phyloP scores from a whole-genome alignment of 2,797 vertebrate species.

The Rhynchotus rufescens region DNA sequence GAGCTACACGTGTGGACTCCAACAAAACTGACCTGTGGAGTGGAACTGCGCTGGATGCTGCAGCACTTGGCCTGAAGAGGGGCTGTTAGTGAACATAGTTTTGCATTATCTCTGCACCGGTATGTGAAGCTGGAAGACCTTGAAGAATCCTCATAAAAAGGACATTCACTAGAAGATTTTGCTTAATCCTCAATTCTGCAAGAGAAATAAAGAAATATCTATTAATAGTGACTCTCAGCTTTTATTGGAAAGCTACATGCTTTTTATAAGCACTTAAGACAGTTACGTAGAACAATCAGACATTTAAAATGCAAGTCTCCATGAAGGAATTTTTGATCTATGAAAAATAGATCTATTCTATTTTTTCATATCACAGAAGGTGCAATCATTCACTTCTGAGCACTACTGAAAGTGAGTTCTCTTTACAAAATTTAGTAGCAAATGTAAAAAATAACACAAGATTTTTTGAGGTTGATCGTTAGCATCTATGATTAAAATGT shows the following conservation, averaged over 20 bases:
- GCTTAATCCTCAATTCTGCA: conserved; percentile 45
- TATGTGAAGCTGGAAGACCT: conserved; percentile 59
- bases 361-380: conserved; percentile 76
- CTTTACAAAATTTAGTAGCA: conserved; percentile 78
- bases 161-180: conserved; percentile 61
- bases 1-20: conserved; percentile 25
- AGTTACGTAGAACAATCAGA: conserved; percentile 58
- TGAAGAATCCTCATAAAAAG: conserved; percentile 49
- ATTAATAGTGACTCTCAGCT: conserved; percentile 54
- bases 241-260: conserved; percentile 53
- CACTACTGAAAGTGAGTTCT: conserved; percentile 82
- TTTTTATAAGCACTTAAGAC: conserved; percentile 70
- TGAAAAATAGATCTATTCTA: conserved; percentile 77
- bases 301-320: conserved; percentile 70
- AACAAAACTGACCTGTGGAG: conserved; percentile 25
- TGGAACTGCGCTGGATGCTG: conserved; percentile 79
- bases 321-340: conserved; percentile 78
- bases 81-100: conserved; percentile 15
- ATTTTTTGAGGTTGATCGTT: conserved; percentile 86
- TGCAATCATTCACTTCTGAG: conserved; percentile 74
- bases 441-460: conserved; percentile 76
- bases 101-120: conserved; percentile 40
- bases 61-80: conserved; percentile 51
- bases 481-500: conserved; percentile 87
- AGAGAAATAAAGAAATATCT: conserved; percentile 27